These are phyloP conservation scores for Heteromurus nitidus DNA, from an alignment of 2,888 invertebrate genomes.

Conservation along the genomic window DNA sequence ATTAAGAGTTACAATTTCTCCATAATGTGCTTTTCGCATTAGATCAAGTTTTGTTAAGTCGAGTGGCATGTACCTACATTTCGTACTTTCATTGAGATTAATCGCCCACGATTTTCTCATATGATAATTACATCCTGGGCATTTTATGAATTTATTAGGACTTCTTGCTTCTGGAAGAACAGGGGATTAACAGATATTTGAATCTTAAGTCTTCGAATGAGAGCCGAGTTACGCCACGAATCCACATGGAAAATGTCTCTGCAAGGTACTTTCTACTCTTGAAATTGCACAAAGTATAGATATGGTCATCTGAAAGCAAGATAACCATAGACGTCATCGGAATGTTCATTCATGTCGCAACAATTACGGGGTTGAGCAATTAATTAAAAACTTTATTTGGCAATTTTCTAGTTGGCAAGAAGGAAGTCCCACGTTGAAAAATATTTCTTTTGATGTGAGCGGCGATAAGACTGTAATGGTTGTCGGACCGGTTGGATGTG, in stretches of 20 bases:
- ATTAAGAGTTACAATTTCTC: too few relatives aligned
- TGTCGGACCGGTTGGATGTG: slow-evolving; percentile 64
- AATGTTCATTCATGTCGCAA: not conserved
- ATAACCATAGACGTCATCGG: not conserved
- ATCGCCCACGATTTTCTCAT: too few relatives aligned
- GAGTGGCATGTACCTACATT: too few relatives aligned
- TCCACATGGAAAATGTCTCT: slow-evolving; percentile 59
- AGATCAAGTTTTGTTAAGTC: too few relatives aligned
- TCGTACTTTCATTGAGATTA: too few relatives aligned
- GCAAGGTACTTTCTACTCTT: slow-evolving; percentile 43
- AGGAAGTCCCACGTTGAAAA: slow-evolving; percentile 47
- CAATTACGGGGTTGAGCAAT: not conserved
- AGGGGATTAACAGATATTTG: slow-evolving; percentile 47
- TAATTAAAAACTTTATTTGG: not conserved
- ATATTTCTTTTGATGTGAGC: slow-evolving; percentile 52
- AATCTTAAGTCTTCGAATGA: slow-evolving; percentile 47
- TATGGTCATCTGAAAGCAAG: slow-evolving; percentile 21
- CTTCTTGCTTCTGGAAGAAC: slow-evolving; percentile 63
- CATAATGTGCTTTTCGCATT: too few relatives aligned
- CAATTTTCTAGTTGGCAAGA: slow-evolving; percentile 58
- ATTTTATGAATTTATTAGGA: slow-evolving; percentile 45
- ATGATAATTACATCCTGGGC: too few relatives aligned
- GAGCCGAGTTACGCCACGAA: slow-evolving; percentile 74
- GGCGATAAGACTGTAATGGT: slow-evolving; percentile 67
- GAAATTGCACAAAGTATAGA: not conserved